These are phyloP conservation scores for Chrysolina haemoptera DNA, from an alignment of 2,888 invertebrate species.

Conservation along the genomic window DNA sequence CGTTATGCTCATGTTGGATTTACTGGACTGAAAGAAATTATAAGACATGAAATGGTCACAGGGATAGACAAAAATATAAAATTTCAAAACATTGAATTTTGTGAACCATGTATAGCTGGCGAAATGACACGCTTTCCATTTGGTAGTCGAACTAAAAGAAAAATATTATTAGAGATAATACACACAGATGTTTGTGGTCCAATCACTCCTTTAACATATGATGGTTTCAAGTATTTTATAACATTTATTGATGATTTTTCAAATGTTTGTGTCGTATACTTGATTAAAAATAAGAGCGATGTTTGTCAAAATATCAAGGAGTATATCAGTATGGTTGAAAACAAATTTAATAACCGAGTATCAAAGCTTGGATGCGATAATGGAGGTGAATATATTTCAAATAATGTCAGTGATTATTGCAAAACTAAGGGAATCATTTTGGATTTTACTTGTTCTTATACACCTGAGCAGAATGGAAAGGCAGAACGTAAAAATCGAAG, in stretches of 20 bases:
- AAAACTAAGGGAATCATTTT: conserved; percentile 19
- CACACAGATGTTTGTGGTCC: conserved; percentile 22
- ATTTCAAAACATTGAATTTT: conserved; percentile 14
- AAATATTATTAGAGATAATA: conserved; percentile 23
- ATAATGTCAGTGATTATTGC: conserved; percentile 18
- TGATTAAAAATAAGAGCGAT: conserved; percentile 27
- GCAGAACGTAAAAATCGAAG: conserved; percentile 25
- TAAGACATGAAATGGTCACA: conserved; percentile 4
- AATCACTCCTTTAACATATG: conserved; percentile 5
- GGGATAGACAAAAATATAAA: conserved; percentile 16
- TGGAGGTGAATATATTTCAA: conserved; percentile 26
- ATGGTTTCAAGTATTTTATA: conserved; percentile 8
- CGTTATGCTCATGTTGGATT: neutral
- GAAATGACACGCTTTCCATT: conserved; percentile 5
- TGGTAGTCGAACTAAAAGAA: conserved; percentile 13
- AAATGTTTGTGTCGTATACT: conserved; percentile 1
- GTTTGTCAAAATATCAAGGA: no score
- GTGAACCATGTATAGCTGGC: conserved; percentile 2
- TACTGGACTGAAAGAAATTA: neutral
- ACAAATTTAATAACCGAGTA: conserved; percentile 26
- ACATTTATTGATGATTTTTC: conserved; percentile 23
- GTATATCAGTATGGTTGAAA: no score
- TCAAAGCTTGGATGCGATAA: no score
- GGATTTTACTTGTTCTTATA: conserved; percentile 26
- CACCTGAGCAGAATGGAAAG: conserved; percentile 32